phyloP scores from a whole-genome alignment of 2,888 invertebrate species.

The Ferrisia virgata region DNA sequence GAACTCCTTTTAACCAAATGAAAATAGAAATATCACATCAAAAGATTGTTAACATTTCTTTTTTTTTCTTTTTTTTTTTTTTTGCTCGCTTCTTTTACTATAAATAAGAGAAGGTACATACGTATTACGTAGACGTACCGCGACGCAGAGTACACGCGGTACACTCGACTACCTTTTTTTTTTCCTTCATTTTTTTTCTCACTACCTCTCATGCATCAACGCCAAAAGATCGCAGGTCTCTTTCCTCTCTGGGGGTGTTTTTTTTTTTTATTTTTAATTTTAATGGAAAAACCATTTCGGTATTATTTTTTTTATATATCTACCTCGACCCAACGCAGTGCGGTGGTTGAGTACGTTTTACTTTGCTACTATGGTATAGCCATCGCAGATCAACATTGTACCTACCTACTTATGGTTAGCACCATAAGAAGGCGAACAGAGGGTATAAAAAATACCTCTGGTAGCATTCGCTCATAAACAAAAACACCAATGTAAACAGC shows the following conservation, averaged over 20 bases:
- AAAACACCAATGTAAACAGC: conserved; percentile 2
- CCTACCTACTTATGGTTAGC: too few relatives aligned
- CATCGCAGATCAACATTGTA: too few relatives aligned
- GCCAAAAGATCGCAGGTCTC: neutral
- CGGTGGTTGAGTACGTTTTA: too few relatives aligned
- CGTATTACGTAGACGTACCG: too few relatives aligned
- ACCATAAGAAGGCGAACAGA: neutral
- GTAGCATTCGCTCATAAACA: neutral
- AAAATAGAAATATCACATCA: conserved; percentile 38
- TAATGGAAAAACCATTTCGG: conserved; percentile 36
- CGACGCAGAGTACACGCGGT: neutral
- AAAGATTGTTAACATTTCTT: conserved; percentile 17
- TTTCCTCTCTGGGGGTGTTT: too few relatives aligned
- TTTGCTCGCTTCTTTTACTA: neutral
- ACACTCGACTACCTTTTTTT: conserved; percentile 26
- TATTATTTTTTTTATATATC: neutral
- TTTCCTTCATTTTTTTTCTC: neutral
- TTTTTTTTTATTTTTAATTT: conserved; percentile 12
- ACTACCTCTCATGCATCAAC: neutral
- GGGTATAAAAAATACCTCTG: neutral
- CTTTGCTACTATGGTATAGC: too few relatives aligned
- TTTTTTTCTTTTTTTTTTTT: conserved; percentile 12
- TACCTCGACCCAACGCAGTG: neutral
- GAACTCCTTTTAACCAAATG: conserved; percentile 30
- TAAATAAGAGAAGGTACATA: too few relatives aligned